Evolutionary conservation across 2,888 invertebrate genomes (phyloP), one percentile per base, ranked within the genome.

Genomic region (Ichneumoninae sp.): DNA sequence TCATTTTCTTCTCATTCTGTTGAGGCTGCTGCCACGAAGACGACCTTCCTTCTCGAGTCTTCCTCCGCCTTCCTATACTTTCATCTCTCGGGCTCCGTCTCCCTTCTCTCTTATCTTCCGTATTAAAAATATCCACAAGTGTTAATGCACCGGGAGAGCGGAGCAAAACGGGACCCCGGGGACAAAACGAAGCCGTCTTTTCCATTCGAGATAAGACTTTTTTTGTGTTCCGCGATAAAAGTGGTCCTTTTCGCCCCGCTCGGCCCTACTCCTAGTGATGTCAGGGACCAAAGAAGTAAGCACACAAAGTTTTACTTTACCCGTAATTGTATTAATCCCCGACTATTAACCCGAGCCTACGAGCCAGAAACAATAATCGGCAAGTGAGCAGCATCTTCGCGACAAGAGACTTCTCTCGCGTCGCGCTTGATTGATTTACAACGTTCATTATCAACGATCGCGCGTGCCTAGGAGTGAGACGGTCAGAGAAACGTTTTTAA

Each of bases 1-100:
- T 87, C 85, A 87, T 86, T 87, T 87, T 87, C 87, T 82, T 85
- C 82, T 76, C 81, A 84, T 83, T 87, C 81, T 63, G 71, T 54
- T 65, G 26, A n/a, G 22, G 65, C 52, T 16, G 40, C 40, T 69
- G 33, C 74, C 5, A 30, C 47, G 19, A 40, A n/a, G 47, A 19
- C 44, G 33, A 50, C 63, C 69, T n/a, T 68, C 57, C 85, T 86
- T 86, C 80, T 86, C 87, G 83, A 68, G 16, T 60, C 70, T 33
- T 33, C 40, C 60, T 60, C 70, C 22, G 22, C 57, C 71, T 65
- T 54, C 50, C 30, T 52, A 52, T 68, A 8, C 65, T 73, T 77
- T 66, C 69, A 70, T 52, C 70, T 60, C 50, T 78, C 50, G 19
- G 54, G 52, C 57, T 75, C 85, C 84, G 74, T 85, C 79, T 52